Evolutionary conservation across 2,888 invertebrate genomes (phyloP).

Genomic region (Tipula vernalis): DNA sequence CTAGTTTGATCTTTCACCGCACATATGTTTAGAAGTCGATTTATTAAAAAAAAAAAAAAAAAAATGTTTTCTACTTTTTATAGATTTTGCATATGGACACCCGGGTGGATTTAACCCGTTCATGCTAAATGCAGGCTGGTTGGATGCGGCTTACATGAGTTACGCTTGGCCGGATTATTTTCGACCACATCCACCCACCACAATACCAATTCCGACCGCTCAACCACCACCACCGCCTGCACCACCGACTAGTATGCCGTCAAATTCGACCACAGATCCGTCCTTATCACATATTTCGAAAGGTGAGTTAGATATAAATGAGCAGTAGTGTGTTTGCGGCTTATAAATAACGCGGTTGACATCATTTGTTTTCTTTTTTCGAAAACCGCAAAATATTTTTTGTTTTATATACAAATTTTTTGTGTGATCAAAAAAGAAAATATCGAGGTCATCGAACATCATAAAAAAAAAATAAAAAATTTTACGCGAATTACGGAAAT

Average conservation of each 20-base stretch:
- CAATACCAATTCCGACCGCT: background rate
- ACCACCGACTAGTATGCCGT: background rate
- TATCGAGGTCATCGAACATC: background rate
- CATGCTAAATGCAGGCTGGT: slow-evolving; percentile 69
- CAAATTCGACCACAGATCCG: background rate
- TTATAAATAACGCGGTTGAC: background rate
- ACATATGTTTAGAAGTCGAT: background rate
- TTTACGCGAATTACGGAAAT: background rate
- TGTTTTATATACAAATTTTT: background rate
- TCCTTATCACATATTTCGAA: background rate
- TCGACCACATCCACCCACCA: slow-evolving; percentile 32
- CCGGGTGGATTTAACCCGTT: slow-evolving; percentile 66
- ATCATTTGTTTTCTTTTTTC: background rate
- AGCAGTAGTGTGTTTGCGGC: background rate
- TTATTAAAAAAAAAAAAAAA: slow-evolving; percentile 1
- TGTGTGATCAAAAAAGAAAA: background rate
- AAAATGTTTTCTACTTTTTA: slow-evolving; percentile 22
- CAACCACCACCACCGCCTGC: background rate
- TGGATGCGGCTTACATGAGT: slow-evolving; percentile 72
- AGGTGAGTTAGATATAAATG: background rate
- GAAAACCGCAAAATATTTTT: background rate
- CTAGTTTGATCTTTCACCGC: background rate
- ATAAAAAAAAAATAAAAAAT: background rate
- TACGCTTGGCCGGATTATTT: slow-evolving; percentile 64
- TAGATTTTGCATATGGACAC: slow-evolving; percentile 71